Base-by-base conservation (phyloP, 2,113 vertebrate genomes). In the Poeciliopsis occidentalis region DNA sequence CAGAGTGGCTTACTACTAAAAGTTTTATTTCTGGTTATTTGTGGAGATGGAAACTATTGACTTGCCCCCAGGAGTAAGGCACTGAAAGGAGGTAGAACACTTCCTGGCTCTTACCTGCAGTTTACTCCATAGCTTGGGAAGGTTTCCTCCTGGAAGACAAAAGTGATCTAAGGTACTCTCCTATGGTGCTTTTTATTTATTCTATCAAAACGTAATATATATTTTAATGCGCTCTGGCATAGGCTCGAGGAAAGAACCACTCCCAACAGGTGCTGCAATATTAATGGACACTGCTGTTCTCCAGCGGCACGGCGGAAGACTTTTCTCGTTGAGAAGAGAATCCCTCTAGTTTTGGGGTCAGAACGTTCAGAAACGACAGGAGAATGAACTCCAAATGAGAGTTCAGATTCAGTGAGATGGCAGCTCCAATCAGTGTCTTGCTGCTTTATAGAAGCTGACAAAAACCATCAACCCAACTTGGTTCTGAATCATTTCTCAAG, bases 11-110 rank as follows among this genome's bases (percentile, higher is more conserved):
- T 30, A 75, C 78, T 85, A 63, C 91, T 93, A 75, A 92, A 93
- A 88, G 17, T 90, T 94, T 94, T 47, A 95, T 94, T 68, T 60
- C 2, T 1, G 80, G 85, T 88, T 92, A 91, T 94, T 94, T 92
- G 86, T 63, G 85, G 87, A 92, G 87, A 93, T 83, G 88, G 91
- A 93, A 87, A 90, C 89, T 85, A 92, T 93, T 92, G 92, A 91
- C 85, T 72, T 79, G 37, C 86, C 84, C 86, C 75, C 71, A 67
- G 83, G 88, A 87, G 67, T 78, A 66, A 71, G 30, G 74, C 63
- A 27, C 47, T 85, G 70, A 86, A 84, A 90, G 84, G 63, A 64
- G 82, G 62, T 87, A 87, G 91, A 92, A 91, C 71, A 79, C 69
- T 73, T 67, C 67, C 67, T n/a, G 66, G 44, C 70, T 81, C 68